Evolutionary conservation across 1,140 invertebrate genomes (phyloP), one percentile per base, ranked within the genome.

Genomic region (Radopholus similis): DNA sequence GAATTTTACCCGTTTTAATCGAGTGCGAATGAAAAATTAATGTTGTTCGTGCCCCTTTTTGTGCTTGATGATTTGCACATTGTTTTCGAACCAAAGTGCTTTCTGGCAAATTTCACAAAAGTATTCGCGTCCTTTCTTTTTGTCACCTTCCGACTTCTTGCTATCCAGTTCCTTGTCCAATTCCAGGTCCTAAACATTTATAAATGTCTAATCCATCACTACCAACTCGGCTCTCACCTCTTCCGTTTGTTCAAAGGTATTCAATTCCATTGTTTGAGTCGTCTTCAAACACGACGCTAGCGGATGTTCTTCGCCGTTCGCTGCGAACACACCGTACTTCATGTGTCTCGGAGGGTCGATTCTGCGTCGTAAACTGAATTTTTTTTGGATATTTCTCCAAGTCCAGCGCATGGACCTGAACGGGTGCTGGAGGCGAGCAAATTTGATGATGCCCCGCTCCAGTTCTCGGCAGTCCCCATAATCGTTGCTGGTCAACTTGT

Each of bases 341-440:
- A 73, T 57, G 35, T 51, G 21, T 58, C 56, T 76, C 21, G 72
- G 74, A n/a, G 74, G 40, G 49, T 73, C 42, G 21, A 73, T 44
- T 69, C 28, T 54, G 32, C 74, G 37, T 38, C 60, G 38, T 1
- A 73, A 15, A 26, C 72, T 77, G 49, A 34, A 76, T 38, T 42
- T 34, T 8, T 18, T 15, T 18, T 40, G 32, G 4, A 18, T 37
- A 42, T 28, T 34, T 58, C 15, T 64, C 21, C 57, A 55, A 73
- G 47, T 21, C 21, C 6, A 8, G 26, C 18, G 1, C 13, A 60
- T 38, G 42, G 37, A 71, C 75, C 56, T 63, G 60, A 63, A 72
- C 6, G 37, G 72, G 34, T 30, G 35, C 9, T 49, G 32, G 9
- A 65, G 37, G 23, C 66, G 66, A 4, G 70, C 42, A 42, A 74